Evolutionary conservation across 2,888 invertebrate genomes (phyloP).

Genomic region (Volucella inflata): DNA sequence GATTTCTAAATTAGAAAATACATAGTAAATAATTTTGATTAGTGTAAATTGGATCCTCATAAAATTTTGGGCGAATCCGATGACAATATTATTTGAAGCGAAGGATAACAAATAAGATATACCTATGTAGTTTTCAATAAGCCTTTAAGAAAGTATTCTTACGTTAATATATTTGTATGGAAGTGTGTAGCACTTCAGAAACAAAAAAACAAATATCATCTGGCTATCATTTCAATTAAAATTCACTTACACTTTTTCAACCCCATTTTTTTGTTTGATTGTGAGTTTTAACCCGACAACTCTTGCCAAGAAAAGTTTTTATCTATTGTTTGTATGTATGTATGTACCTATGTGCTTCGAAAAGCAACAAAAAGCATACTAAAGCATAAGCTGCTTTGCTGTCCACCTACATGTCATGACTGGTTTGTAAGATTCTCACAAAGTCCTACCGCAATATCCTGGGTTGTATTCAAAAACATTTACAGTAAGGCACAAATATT

Average conservation of each 20-base stretch:
- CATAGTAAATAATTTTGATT: too few species aligned
- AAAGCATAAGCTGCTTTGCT: slow-evolving; percentile 53
- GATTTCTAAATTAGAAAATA: too few species aligned
- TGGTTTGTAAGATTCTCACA: slow-evolving; percentile 39
- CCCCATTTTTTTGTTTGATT: slow-evolving; percentile 41
- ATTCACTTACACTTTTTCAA: slow-evolving; percentile 71
- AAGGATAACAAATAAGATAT: too few species aligned
- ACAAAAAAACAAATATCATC: slow-evolving; percentile 66
- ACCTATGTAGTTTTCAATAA: too few species aligned
- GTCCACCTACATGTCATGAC: slow-evolving; percentile 41
- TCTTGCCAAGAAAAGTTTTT: slow-evolving; percentile 51
- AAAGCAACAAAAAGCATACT: slow-evolving; percentile 56
- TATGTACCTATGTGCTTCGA: slow-evolving; percentile 13
- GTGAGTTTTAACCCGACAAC: slow-evolving; percentile 42
- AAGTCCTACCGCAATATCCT: slow-evolving; percentile 67
- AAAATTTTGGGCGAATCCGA: too few species aligned
- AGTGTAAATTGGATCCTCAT: too few species aligned
- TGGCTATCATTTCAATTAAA: slow-evolving; percentile 70
- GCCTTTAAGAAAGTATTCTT: not conserved
- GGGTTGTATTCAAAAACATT: slow-evolving; percentile 52
- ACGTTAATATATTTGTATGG: not conserved
- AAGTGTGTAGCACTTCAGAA: slow-evolving; percentile 32
- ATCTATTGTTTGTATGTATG: slow-evolving; percentile 31
- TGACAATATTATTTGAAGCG: too few species aligned
- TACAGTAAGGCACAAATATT: slow-evolving; percentile 43